Evolutionary conservation across 2,888 invertebrate species (phyloP).

Genomic region (Melinaea menophilus): DNA sequence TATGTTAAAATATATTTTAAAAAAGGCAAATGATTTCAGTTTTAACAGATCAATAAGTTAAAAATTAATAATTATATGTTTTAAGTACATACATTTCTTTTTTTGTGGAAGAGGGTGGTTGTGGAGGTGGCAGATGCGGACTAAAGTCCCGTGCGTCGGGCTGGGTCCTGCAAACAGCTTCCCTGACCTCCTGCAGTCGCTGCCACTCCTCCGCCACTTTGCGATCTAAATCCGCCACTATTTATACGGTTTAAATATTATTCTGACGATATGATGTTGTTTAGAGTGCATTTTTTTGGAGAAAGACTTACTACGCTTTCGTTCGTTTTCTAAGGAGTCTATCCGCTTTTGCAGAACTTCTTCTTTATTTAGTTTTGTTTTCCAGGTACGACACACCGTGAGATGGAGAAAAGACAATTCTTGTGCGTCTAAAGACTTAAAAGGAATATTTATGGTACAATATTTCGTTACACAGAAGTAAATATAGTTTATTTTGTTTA

Average conservation of each 20-base stretch:
- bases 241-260: conserved; percentile 8
- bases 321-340: conserved; percentile 67
- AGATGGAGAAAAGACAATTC: conserved; percentile 76
- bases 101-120: conserved; percentile 12
- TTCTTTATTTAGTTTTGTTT: conserved; percentile 60
- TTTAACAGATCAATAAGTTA: not conserved
- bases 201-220: conserved; percentile 61
- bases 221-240: conserved; percentile 65
- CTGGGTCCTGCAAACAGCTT: conserved; percentile 54
- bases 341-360: conserved; percentile 66
- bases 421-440: conserved; percentile 66
- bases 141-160: conserved; percentile 34
- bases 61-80: not conserved
- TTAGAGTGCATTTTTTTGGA: conserved; percentile 8
- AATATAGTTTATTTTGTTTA: not conserved
- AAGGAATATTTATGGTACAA: not conserved
- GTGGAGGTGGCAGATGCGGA: conserved; percentile 22
- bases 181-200: conserved; percentile 60
- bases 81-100: conserved; percentile 33
- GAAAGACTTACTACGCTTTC: conserved; percentile 64
- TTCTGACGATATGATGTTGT: not conserved
- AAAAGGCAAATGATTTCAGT: too few species aligned
- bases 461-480: not conserved
- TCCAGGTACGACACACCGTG: conserved; percentile 75
- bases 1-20: too few species aligned